Percentiles rank a stretch among this genome's conserved stretches.
These are phyloP conservation scores for Microcebus tavaratra DNA, from an alignment of 2,113 vertebrate genomes.

Conservation along the genomic window DNA sequence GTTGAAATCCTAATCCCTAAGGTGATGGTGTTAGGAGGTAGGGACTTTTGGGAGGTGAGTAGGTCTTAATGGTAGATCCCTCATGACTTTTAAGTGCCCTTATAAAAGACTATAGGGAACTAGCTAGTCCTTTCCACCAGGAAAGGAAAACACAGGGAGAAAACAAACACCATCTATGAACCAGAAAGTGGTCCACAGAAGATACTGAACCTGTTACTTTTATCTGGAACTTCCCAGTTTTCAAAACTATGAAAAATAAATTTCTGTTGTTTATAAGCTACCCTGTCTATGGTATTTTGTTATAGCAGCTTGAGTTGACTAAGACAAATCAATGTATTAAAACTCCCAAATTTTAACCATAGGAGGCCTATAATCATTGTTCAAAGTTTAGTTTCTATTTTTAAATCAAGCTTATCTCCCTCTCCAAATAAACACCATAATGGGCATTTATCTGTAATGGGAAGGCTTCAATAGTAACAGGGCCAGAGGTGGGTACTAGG, in stretches of 20 bases:
- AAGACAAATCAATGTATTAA: background rate
- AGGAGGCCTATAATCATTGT: background rate
- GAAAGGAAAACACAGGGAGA: background rate
- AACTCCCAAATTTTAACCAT: background rate
- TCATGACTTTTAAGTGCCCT: background rate
- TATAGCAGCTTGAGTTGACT: background rate
- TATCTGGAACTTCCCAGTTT: background rate
- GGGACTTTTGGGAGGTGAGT: background rate
- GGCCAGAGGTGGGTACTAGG: no score
- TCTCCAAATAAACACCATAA: background rate
- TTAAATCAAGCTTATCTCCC: background rate
- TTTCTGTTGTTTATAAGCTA: background rate
- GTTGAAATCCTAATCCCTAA: background rate
- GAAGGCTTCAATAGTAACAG: background rate
- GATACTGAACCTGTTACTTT: background rate
- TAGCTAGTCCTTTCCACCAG: background rate
- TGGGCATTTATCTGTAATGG: background rate
- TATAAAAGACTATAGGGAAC: background rate
- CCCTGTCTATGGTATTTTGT: background rate
- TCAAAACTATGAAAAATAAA: background rate
- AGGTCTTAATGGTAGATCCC: no score
- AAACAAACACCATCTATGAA: background rate
- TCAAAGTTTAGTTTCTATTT: background rate
- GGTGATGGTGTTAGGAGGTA: background rate
- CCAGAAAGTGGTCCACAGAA: background rate